These are phyloP conservation scores for Cheilosia urbana DNA, from an alignment of 2,888 invertebrate genomes.

Conservation along the genomic window DNA sequence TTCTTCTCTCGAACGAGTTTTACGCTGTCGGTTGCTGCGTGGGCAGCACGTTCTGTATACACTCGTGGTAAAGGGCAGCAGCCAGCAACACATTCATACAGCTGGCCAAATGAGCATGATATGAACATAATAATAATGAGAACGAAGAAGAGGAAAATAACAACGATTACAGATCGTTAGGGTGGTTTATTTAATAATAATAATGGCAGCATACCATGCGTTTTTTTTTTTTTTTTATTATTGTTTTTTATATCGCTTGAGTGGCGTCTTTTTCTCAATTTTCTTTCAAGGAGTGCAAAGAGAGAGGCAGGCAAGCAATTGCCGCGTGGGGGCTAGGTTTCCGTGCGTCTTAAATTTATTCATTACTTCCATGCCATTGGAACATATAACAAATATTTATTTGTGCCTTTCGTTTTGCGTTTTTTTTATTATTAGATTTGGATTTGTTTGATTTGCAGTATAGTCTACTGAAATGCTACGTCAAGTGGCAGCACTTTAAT, in stretches of 20 bases:
- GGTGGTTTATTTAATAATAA: conserved; percentile 73
- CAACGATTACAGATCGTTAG: conserved; percentile 68
- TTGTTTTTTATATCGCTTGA: conserved; percentile 43
- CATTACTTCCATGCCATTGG: conserved; percentile 72
- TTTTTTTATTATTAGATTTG: conserved; percentile 18
- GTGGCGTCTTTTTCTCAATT: conserved; percentile 43
- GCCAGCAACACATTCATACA: conserved; percentile 39
- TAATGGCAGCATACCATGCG: conserved; percentile 62
- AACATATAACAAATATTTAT: conserved; percentile 33
- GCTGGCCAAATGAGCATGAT: conserved; percentile 59
- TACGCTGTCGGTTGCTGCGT: conserved; percentile 47
- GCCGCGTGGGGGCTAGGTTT: conserved; percentile 51
- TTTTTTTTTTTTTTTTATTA: conserved; percentile 49
- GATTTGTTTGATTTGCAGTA: conserved; percentile 59
- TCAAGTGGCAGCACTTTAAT: conserved; percentile 67
- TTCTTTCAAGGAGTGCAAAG: conserved; percentile 9
- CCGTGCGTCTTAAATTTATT: conserved; percentile 61
- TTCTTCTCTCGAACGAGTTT: conserved; percentile 44
- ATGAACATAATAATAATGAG: conserved; percentile 70
- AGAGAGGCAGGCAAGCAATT: conserved; percentile 33
- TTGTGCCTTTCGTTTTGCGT: conserved; percentile 11
- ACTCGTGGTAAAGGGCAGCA: conserved; percentile 28
- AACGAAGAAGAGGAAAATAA: conserved; percentile 9
- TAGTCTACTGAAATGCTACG: conserved; percentile 49
- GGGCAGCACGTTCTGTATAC: conserved; percentile 54